Percentiles rank a stretch among this genome's conserved stretches.
phyloP scores from a whole-genome alignment of 2,797 vertebrate species.

The Acanthiza pusilla region DNA sequence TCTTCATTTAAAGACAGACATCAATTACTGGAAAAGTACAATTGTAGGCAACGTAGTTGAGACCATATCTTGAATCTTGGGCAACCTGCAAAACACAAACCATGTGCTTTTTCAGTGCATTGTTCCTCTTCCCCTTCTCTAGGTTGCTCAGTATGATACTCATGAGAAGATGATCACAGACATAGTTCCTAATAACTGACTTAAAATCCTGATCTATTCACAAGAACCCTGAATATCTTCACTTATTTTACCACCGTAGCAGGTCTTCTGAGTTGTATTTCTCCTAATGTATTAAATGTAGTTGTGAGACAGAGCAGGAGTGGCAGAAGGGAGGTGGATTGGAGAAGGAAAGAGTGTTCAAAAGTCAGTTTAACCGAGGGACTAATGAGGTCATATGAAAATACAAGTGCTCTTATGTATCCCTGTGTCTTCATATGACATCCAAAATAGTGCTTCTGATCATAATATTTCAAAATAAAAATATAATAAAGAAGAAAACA shows the following conservation, averaged over 20 bases:
- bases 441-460: not conserved
- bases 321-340: rapidly evolving
- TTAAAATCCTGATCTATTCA: not conserved
- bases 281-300: not conserved
- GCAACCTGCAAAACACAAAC: not conserved
- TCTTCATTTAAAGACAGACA: not conserved
- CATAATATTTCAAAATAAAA: slow-evolving; percentile 18
- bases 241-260: not conserved
- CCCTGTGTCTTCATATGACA: not conserved
- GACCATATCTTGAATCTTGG: not conserved
- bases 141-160: not conserved
- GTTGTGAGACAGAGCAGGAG: not conserved
- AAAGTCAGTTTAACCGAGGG: not conserved
- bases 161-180: not conserved
- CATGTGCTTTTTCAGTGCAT: not conserved
- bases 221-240: not conserved
- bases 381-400: not conserved
- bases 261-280: not conserved
- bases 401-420: not conserved
- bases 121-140: not conserved
- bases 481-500: not conserved
- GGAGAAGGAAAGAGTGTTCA: not conserved
- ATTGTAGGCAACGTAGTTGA: not conserved
- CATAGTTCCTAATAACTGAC: not conserved
- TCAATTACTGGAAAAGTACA: not conserved